Percentiles rank a stretch among this genome's conserved stretches.
These are phyloP conservation scores for Clarias laeviceps DNA, from an alignment of 2,797 vertebrate species.

Conservation along the genomic window DNA sequence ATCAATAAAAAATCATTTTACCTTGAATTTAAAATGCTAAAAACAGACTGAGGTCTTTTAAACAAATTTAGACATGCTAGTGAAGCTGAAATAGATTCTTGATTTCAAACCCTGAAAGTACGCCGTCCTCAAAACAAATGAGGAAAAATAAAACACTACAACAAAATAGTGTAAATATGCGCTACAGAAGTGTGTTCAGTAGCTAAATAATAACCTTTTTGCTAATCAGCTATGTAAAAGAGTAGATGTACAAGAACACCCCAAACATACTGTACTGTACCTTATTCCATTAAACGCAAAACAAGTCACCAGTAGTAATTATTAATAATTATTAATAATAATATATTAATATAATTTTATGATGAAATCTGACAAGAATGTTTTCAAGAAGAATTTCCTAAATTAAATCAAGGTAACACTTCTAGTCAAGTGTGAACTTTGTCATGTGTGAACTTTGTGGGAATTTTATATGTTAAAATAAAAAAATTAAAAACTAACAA, in stretches of 20 bases:
- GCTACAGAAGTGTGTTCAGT: not conserved
- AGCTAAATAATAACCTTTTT: not conserved
- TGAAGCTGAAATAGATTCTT: too few relatives aligned
- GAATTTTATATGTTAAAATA: not conserved
- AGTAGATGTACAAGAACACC: not conserved
- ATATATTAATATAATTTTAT: too few relatives aligned
- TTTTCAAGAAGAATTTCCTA: not conserved
- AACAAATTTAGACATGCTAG: not conserved
- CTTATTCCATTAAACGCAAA: not conserved
- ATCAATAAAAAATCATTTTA: not conserved
- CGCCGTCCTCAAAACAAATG: too few relatives aligned
- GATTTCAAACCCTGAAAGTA: too few relatives aligned
- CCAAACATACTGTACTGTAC: not conserved
- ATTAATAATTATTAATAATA: too few relatives aligned
- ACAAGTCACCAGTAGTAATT: too few relatives aligned
- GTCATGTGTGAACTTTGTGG: not conserved
- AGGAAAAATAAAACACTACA: too few relatives aligned
- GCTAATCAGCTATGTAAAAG: not conserved
- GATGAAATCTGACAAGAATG: too few relatives aligned
- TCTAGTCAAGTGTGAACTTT: not conserved
- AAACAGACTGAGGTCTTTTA: not conserved
- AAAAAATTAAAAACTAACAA: not conserved
- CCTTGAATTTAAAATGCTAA: not conserved
- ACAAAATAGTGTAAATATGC: not conserved
- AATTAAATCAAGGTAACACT: not conserved